Evolutionary conservation across 2,888 invertebrate genomes (phyloP).

Genomic region (Drosophila paramelanica): DNA sequence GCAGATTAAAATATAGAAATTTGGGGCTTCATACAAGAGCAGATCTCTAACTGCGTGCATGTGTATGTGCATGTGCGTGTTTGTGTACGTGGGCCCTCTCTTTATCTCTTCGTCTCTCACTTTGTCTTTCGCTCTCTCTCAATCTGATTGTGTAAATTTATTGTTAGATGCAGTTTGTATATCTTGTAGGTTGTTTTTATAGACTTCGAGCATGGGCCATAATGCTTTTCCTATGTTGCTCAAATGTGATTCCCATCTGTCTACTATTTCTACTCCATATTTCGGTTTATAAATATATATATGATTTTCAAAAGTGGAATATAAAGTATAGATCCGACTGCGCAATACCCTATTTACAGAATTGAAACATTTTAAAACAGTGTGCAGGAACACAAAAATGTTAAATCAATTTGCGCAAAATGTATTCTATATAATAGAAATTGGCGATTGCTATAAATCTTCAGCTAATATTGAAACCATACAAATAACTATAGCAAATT

Average conservation of each 20-base stretch:
- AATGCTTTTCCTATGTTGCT: constrained; percentile 51
- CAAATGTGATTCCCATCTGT: constrained; percentile 19
- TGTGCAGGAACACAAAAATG: too few relatives aligned
- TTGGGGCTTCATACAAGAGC: constrained; percentile 25
- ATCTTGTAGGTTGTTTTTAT: constrained; percentile 56
- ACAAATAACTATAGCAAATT: too few relatives aligned
- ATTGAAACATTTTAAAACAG: too few relatives aligned
- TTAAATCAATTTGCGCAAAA: too few relatives aligned
- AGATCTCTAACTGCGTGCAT: constrained; percentile 5
- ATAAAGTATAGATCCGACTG: too few relatives aligned
- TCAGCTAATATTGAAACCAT: background rate
- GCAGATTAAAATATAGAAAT: constrained; percentile 27
- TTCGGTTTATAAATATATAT: background rate
- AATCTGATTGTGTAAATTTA: constrained; percentile 40
- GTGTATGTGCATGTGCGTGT: background rate
- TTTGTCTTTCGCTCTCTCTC: constrained; percentile 1
- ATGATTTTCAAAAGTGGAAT: too few relatives aligned
- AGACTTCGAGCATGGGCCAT: constrained; percentile 47
- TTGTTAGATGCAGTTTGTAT: constrained; percentile 60
- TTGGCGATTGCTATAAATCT: background rate
- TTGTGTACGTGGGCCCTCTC: background rate
- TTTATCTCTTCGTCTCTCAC: constrained; percentile 4
- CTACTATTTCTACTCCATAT: constrained; percentile 12
- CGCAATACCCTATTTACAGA: too few relatives aligned
- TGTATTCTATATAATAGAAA: too few relatives aligned